Evolutionary conservation across 2,113 vertebrate genomes (phyloP), one percentile per base, ranked within the genome.

Genomic region (Corythornis cristatus): DNA sequence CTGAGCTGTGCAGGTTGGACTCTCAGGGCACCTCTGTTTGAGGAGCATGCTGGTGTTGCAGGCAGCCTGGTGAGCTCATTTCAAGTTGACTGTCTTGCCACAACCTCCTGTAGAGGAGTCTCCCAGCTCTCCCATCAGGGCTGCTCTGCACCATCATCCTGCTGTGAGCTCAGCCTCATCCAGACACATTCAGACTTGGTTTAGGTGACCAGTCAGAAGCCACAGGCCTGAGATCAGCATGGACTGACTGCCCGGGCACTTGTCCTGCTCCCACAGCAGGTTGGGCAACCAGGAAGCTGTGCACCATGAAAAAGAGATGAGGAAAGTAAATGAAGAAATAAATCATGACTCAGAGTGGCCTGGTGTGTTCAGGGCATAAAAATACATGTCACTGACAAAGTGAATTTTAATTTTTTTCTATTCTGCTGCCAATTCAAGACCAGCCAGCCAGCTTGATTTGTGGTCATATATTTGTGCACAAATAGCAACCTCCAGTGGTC

Each of bases 401-500:
- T 45, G 35, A 70, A 65, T 54, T 51, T 66, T 66, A 18, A 11
- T 45, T 65, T 86, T 86, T 82, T 83, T 67, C 15, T 75, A 31
- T 43, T 62, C 20, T 66, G 25, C 46, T 72, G 28, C 18, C 51
- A 37, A 72, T 57, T 51, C 20, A 87, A 83, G n/a, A 62, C 42
- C 42, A 56, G 42, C 33, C 28, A 61, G 23, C 61, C 11, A 86
- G 46, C 51, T 83, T 62, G 62, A 83, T 76, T 89, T 83, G 46
- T 68, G 48, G 54, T 81, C 54, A 43, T 58, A 46, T 86, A 68
- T 76, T 53, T 72, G 48, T 75, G 74, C 74, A 90, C 64, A 80
- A 90, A 87, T 42, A 93, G 83, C 93, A 90, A 67, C 87, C 83
- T 94, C 87, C 93, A 80, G 83, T 86, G 79, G 83, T 93, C 78